Evolutionary conservation across 2,888 invertebrate species (phyloP).

Genomic region (Eupithecia insigniata): DNA sequence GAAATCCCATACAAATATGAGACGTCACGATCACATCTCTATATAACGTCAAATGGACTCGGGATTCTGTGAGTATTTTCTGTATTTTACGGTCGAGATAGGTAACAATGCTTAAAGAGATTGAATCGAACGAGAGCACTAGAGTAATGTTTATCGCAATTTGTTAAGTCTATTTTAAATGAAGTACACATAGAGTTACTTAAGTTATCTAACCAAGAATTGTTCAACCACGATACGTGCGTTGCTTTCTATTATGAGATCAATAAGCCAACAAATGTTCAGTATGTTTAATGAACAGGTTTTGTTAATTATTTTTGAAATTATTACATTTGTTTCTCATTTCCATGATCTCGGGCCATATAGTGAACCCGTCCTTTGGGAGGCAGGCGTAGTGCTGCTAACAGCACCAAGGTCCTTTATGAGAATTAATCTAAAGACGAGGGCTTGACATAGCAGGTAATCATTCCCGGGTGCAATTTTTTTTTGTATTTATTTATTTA

Average conservation of each 20-base stretch:
- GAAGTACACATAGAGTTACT: background rate
- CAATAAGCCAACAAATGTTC: background rate
- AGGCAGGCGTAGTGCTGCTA: background rate
- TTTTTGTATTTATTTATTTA: no score
- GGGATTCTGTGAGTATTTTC: conserved; percentile 27
- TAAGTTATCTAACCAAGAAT: background rate
- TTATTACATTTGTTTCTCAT: background rate
- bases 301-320: background rate
- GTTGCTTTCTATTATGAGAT: background rate
- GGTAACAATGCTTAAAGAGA: conserved; percentile 42
- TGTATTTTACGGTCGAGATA: conserved; percentile 36
- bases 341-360: no score
- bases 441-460: background rate
- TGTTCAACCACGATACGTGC: background rate
- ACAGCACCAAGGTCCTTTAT: background rate
- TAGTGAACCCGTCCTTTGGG: no score
- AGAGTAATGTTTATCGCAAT: conserved; percentile 47
- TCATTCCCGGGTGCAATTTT: background rate
- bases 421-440: background rate
- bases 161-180: conserved; percentile 32
- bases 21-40: no score
- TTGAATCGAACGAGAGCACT: conserved; percentile 48
- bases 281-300: background rate
- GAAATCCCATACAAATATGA: no score
- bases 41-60: no score